Conservation (phyloP, 2,888 invertebrate genomes). For the Mycalesis mineus region DNA sequence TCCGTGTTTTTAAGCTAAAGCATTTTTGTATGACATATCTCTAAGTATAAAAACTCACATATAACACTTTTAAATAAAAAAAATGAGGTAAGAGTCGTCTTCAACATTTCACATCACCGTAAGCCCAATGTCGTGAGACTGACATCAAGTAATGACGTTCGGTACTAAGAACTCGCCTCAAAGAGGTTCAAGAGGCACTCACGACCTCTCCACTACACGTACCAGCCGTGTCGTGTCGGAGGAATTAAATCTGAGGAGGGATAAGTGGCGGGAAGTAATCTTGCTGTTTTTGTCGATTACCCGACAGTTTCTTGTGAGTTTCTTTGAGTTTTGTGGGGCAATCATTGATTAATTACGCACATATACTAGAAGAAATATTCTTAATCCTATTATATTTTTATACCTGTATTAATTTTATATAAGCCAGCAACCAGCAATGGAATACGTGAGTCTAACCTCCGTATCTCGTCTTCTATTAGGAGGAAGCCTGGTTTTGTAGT, state of each 20-base stretch:
- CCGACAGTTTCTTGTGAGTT: slow-evolving; percentile 12
- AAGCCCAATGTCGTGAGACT: slow-evolving; percentile 32
- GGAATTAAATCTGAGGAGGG: slow-evolving; percentile 39
- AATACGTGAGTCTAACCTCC: no score
- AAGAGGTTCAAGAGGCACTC: slow-evolving; percentile 35
- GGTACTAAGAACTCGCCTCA: slow-evolving; percentile 30
- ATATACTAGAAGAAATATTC: not conserved
- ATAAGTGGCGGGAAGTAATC: slow-evolving; percentile 32
- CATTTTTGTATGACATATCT: no score
- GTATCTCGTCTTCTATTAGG: no score
- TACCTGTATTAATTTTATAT: no score
- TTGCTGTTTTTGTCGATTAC: slow-evolving; percentile 25
- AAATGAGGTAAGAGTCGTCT: not conserved
- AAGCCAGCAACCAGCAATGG: no score
- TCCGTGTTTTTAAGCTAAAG: no score
- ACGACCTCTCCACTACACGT: slow-evolving; percentile 31
- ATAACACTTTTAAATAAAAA: not conserved
- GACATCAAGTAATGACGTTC: slow-evolving; percentile 39
- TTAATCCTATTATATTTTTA: no score
- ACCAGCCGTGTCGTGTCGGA: slow-evolving; percentile 29
- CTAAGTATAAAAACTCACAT: no score
- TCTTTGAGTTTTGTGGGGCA: not conserved
- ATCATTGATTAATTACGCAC: not conserved
- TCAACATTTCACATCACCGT: slow-evolving; percentile 26
- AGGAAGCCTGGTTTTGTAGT: no score